Percentiles rank a stretch among this genome's conserved stretches.
Conservation (phyloP, 1,140 invertebrate genomes). For the Platyscapa corneri region DNA sequence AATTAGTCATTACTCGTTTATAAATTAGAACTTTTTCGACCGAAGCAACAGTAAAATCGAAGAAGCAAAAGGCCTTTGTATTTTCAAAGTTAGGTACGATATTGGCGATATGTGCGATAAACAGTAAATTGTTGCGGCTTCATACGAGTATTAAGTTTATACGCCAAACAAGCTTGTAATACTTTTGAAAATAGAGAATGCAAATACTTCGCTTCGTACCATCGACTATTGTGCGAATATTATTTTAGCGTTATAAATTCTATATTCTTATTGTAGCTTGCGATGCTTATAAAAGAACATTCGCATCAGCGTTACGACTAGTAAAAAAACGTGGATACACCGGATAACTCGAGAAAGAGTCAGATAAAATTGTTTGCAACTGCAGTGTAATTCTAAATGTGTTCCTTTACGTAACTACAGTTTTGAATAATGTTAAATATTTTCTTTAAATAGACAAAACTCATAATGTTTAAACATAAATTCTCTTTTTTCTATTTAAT, state of each 20-base stretch:
- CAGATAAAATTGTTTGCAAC: neutral
- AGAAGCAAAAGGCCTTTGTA: no score
- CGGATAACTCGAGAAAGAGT: neutral
- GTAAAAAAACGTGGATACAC: neutral
- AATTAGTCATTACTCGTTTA: no score
- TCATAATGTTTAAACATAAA: neutral
- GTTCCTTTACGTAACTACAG: neutral
- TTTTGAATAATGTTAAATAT: neutral
- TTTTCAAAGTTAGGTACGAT: neutral
- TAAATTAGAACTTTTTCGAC: no score
- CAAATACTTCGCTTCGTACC: neutral
- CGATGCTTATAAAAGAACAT: neutral
- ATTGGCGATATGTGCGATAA: neutral
- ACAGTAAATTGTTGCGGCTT: neutral
- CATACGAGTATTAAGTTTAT: neutral
- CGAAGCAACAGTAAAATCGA: no score
- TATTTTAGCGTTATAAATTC: neutral
- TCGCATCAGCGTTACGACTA: neutral
- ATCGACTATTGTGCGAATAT: neutral
- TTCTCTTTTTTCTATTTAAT: no score
- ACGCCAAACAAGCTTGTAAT: neutral
- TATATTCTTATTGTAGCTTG: neutral
- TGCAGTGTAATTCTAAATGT: neutral
- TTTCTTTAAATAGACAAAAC: neutral
- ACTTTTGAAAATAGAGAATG: neutral